Base-by-base conservation (phyloP, 2,888 invertebrate species). In the Helleia helle region DNA sequence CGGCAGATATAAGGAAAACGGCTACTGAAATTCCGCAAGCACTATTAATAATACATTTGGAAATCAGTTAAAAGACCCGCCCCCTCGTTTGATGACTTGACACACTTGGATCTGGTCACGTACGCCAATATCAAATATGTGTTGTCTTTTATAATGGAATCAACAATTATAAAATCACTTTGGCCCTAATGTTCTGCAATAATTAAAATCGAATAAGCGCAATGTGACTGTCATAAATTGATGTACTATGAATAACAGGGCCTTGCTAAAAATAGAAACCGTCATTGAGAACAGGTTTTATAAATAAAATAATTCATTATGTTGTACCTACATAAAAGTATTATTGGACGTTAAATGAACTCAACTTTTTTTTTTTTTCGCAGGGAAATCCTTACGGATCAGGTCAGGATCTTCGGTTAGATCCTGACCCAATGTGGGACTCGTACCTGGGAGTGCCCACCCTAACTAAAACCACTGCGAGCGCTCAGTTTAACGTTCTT, bases 51-150 rank as follows among this genome's bases (percentile, higher is more conserved):
- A 60, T 46, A 60, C 50, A 74, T 76, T 72, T 69, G 65, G 49
- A 52, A 54, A 43, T 45, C 58, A 49, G 62, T 68, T 54, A 55
- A 37, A 44, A 36, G 43, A 46, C 50, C 56, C 51, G 54, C 56
- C 59, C 57, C 52, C 49, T 53, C 42, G 46, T 49, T 49, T 64
- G 65, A 72, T 64, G 53, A 48, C 38, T n/a, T 71, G 74, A 75
- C 75, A 73, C 65, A 74, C 58, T 72, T 77, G 55, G 39, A 41
- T 60, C 54, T 55, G 56, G 76, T 77, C 80, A 80, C 76, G 79
- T 77, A 79, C 63, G 65, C 71, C 25, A 60, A 53, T 53, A 48
- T 49, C 46, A 54, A 59, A 58, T 59, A 62, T 62, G 56, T 50
- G 52, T 55, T 54, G 62, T 61, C 50, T 45, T 29, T 24, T 39